Evolutionary conservation across 2,113 vertebrate genomes (phyloP), one percentile per base, ranked within the genome.

Genomic region (Passer montanus): DNA sequence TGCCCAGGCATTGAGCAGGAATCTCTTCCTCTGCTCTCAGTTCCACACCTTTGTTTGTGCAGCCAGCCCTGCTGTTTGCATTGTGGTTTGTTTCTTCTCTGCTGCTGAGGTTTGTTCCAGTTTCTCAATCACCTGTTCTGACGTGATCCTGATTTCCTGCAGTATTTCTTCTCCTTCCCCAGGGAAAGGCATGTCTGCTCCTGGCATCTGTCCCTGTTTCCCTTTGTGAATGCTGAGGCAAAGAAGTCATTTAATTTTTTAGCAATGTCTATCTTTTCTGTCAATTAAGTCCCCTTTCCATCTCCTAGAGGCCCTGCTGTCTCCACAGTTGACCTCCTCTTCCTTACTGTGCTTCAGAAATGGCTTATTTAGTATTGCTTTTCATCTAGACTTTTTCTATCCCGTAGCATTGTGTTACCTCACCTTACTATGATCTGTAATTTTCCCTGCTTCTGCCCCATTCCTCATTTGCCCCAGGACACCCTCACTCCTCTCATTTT

Each of bases 181-280:
- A 90, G 96, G 96, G 96, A 97, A 91, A 95, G 92, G 92, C 95
- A 95, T 94, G 95, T 95, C 97, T 96, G 94, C 92, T 92, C 63
- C 90, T 95, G 95, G 95, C 96, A 95, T 95, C 96, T 95, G 62
- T 94, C 94, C 73, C 33, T 87, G 73, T 88, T 73, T 69, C 95
- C 88, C 81, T 90, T 95, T 94, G 94, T 94, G 91, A 97, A 97
- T 78, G 94, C 93, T 69, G 67, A 97, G 76, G 95, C 92, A 96
- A 95, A 96, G 92, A 95, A 96, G 93, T 70, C 63, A 95, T 95
- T 97, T 94, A 96, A 97, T 97, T 97, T 97, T 97, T 97, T 87
- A 97, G 93, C 90, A 96, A 86, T 91, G 91, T 95, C 95, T 95
- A 86, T 94, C 94, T 96, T 95, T 89, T 97, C 96, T 95, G 95